Conservation (phyloP, 2,113 vertebrate species). For the Gobio gobio region DNA sequence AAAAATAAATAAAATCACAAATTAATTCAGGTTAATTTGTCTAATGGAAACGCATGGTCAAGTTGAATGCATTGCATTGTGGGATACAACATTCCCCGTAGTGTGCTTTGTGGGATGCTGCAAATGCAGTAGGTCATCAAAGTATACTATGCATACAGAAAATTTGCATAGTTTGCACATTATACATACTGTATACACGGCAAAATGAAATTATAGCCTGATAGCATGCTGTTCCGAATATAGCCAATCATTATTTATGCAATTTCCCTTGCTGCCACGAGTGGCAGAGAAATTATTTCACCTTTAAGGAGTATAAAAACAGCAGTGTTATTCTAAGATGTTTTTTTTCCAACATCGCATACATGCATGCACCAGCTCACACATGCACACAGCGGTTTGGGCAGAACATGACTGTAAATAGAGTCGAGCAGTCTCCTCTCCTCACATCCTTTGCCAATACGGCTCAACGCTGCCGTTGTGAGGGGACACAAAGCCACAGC, state of each 20-base stretch:
- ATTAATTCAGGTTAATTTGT: neutral
- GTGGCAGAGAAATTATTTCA: neutral
- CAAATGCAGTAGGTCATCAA: neutral
- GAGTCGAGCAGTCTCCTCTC: constrained; percentile 3
- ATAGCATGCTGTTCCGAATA: neutral
- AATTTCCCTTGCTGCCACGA: neutral
- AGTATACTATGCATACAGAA: neutral
- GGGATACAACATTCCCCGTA: neutral
- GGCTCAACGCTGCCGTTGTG: constrained; percentile 16
- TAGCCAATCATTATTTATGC: neutral
- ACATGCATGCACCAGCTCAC: neutral
- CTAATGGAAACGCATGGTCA: neutral
- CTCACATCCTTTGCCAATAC: constrained; percentile 30
- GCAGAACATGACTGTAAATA: neutral
- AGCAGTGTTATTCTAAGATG: neutral
- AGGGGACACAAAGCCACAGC: neutral
- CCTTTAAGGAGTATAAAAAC: constrained; percentile 11
- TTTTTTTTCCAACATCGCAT: neutral
- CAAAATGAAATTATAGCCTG: neutral
- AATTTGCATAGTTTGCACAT: neutral
- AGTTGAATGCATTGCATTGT: neutral
- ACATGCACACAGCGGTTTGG: constrained; percentile 21
- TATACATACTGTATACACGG: neutral
- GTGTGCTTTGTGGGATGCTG: neutral
- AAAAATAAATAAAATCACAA: too few species aligned